Evolutionary conservation across 2,113 vertebrate species (phyloP).

Genomic region (Eurypyga helias): DNA sequence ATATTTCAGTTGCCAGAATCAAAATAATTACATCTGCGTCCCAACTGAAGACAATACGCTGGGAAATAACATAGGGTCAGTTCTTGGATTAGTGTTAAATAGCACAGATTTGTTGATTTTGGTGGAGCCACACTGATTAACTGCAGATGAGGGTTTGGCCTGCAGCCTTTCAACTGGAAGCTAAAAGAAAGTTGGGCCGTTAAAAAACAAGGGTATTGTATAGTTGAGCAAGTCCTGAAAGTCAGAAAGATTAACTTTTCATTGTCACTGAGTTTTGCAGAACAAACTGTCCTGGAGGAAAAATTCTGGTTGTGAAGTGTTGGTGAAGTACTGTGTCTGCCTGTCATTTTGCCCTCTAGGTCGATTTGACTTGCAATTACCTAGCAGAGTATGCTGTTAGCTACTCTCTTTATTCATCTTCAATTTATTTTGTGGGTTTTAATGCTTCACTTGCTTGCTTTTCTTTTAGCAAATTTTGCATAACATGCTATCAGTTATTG

Average conservation of each 20-base stretch:
- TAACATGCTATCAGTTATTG: background rate
- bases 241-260: background rate
- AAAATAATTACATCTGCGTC: slow-evolving; percentile 32
- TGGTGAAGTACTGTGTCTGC: background rate
- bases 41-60: background rate
- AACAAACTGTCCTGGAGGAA: background rate
- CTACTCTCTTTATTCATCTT: background rate
- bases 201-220: background rate
- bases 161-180: background rate
- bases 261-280: background rate
- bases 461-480: background rate
- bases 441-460: background rate
- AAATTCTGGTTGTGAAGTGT: background rate
- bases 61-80: slow-evolving; percentile 2
- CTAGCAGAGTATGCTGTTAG: background rate
- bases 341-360: background rate
- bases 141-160: slow-evolving; percentile 13
- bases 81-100: background rate
- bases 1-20: slow-evolving; percentile 3
- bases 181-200: background rate
- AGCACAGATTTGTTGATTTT: slow-evolving; percentile 30
- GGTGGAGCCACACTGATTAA: background rate
- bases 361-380: background rate
- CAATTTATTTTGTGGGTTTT: background rate
- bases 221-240: background rate